phyloP scores from a whole-genome alignment of 1,140 invertebrate species.

The Phymastichus coffea region DNA sequence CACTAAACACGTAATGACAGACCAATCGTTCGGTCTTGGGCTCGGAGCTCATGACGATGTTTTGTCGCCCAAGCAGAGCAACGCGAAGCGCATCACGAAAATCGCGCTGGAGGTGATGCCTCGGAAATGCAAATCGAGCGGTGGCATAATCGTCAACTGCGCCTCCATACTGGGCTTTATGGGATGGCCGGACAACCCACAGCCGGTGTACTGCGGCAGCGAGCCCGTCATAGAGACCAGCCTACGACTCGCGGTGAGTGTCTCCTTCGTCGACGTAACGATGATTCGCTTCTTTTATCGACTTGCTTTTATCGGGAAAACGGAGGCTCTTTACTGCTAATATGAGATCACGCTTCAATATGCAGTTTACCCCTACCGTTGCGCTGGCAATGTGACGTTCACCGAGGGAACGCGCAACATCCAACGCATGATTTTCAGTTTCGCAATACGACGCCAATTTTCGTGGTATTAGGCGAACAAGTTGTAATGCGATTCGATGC shows the following conservation, averaged over 20 bases:
- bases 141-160: conserved; percentile 41
- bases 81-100: not conserved
- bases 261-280: not conserved
- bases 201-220: conserved; percentile 35
- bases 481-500: too few species aligned
- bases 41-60: not conserved
- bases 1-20: not conserved
- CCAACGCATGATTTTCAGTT: too few species aligned
- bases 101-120: not conserved
- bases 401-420: too few species aligned
- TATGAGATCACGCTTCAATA: too few species aligned
- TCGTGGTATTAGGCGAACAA: too few species aligned
- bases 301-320: too few species aligned
- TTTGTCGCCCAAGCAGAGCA: conserved; percentile 1
- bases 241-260: conserved; percentile 34
- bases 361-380: not conserved
- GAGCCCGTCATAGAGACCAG: conserved; percentile 47
- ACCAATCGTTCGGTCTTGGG: too few species aligned
- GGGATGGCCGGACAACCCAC: conserved; percentile 33
- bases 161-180: conserved; percentile 43
- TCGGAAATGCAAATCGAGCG: not conserved
- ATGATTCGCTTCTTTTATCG: not conserved
- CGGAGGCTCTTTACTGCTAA: too few species aligned
- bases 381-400: too few species aligned
- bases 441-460: too few species aligned